Conservation (phyloP, 2,797 vertebrate species). For the Rhinatrema bivittatum region DNA sequence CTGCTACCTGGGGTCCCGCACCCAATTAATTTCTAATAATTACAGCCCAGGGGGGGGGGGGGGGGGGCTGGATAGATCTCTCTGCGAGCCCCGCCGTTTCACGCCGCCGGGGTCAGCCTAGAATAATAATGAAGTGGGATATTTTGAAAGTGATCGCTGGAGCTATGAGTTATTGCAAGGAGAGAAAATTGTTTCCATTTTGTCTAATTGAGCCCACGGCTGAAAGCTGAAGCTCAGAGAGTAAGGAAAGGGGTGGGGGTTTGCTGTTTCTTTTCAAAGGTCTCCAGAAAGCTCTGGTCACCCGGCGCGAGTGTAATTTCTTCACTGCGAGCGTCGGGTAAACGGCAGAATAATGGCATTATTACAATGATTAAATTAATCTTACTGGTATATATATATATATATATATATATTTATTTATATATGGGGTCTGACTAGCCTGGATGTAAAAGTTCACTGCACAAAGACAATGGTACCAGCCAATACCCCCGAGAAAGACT, state of each 20-base stretch:
- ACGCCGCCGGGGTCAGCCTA: constrained; percentile 69
- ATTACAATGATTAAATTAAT: constrained; percentile 79
- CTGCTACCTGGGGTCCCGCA: constrained; percentile 74
- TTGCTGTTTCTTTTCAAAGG: constrained; percentile 59
- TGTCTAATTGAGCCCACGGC: constrained; percentile 79
- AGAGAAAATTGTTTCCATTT: constrained; percentile 88
- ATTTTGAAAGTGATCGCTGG: constrained; percentile 69
- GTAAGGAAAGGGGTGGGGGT: constrained; percentile 60
- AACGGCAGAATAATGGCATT: constrained; percentile 78
- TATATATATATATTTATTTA: too few relatives aligned
- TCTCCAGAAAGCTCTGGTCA: constrained; percentile 45
- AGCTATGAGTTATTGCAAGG: constrained; percentile 79
- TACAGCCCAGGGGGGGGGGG: constrained; percentile 78
- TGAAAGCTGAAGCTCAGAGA: constrained; percentile 55
- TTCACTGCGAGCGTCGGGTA: constrained; percentile 74
- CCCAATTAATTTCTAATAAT: constrained; percentile 96
- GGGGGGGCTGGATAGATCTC: constrained; percentile 70
- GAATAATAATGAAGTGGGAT: constrained; percentile 80
- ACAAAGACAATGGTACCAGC: constrained; percentile 68
- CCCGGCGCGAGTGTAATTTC: constrained; percentile 60
- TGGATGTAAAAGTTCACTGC: constrained; percentile 66
- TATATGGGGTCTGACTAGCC: constrained; percentile 53
- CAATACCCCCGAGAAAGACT: constrained; percentile 55
- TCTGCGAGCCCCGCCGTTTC: constrained; percentile 60
- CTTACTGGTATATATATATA: constrained; percentile 63